phyloP scores from a whole-genome alignment of 2,888 invertebrate genomes.

The Synanthedon tipuliformis region DNA sequence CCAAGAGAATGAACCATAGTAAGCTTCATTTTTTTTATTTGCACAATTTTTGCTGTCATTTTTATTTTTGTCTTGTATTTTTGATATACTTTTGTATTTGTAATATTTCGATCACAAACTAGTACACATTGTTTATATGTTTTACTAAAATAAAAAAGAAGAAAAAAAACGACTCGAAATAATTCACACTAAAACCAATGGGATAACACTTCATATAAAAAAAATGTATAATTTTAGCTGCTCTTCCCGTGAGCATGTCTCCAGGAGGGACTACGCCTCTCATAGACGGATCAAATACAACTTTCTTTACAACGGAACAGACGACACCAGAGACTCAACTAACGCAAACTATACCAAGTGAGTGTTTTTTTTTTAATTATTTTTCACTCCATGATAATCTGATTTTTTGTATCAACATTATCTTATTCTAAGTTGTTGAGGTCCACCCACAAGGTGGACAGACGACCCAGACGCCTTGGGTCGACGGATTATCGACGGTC shows the following conservation, averaged over 20 bases:
- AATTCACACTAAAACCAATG: no score
- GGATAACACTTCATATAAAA: not conserved
- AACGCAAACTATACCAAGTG: conserved; percentile 52
- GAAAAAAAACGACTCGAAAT: no score
- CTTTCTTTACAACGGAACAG: conserved; percentile 56
- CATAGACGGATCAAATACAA: conserved; percentile 47
- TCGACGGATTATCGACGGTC: no score
- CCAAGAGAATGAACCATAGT: conserved; percentile 75
- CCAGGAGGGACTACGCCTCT: conserved; percentile 56
- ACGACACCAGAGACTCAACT: conserved; percentile 50
- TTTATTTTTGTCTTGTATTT: conserved; percentile 15
- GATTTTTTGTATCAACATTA: no score
- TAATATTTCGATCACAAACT: no score
- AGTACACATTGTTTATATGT: no score
- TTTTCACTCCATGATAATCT: not conserved
- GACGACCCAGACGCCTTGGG: no score
- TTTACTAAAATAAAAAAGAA: no score
- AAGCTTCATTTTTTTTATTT: conserved; percentile 51
- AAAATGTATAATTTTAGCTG: conserved; percentile 33
- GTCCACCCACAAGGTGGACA: no score
- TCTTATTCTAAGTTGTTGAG: no score
- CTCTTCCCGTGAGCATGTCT: conserved; percentile 59
- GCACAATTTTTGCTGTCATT: conserved; percentile 2
- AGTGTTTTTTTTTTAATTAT: conserved; percentile 5
- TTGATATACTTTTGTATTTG: conserved; percentile 1